These are phyloP conservation scores for Tillus elongatus DNA, from an alignment of 2,888 invertebrate species.

Conservation along the genomic window DNA sequence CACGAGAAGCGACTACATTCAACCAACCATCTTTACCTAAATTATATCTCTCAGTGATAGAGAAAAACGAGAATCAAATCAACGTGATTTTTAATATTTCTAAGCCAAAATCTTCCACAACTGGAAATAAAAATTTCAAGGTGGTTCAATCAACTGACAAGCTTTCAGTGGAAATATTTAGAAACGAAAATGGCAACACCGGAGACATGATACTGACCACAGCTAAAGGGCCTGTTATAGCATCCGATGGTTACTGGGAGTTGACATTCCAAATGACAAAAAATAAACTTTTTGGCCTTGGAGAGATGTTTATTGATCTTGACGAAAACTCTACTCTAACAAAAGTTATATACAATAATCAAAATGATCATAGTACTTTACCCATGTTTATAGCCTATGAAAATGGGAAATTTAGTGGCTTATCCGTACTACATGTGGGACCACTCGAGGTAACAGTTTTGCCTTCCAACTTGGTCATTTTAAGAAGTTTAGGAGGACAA, in stretches of 20 bases:
- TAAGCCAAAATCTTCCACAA: background rate
- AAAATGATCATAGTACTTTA: constrained; percentile 40
- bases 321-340: constrained; percentile 30
- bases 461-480: constrained; percentile 45
- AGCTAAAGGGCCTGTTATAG: constrained; percentile 49
- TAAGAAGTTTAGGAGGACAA: constrained; percentile 46
- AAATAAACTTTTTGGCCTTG: constrained; percentile 49
- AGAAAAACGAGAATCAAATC: constrained; percentile 22
- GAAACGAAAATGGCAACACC: constrained; percentile 14
- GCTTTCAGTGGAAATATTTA: constrained; percentile 27
- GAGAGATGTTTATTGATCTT: constrained; percentile 42
- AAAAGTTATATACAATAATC: constrained; percentile 44
- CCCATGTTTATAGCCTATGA: constrained; percentile 48
- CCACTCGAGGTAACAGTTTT: constrained; percentile 49
- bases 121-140: constrained; percentile 21
- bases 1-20: constrained; percentile 23
- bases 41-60: constrained; percentile 24
- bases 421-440: constrained; percentile 45
- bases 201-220: constrained; percentile 43
- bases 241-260: constrained; percentile 53
- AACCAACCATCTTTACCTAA: constrained; percentile 13
- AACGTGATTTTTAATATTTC: constrained; percentile 23
- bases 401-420: constrained; percentile 48
- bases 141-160: constrained; percentile 17
- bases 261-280: constrained; percentile 48